Base-by-base conservation (phyloP, 2,797 vertebrate species). In the Melanotaenia boesemani region DNA sequence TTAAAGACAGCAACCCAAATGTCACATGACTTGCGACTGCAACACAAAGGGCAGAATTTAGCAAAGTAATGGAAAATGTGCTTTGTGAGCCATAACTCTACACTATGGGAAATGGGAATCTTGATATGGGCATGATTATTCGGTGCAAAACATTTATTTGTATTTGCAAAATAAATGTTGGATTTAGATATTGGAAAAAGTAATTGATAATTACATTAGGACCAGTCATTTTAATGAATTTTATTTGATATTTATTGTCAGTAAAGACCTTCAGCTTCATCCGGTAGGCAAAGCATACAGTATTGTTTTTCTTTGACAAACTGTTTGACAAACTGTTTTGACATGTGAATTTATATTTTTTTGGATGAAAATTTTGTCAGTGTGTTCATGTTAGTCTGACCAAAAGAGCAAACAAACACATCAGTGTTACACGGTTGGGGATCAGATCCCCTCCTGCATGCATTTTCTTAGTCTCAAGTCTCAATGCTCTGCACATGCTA, bases 1-100 rank as follows among this genome's bases (percentile, higher is more conserved):
- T 78, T 22, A 22, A 50, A 52, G 7, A 16, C 55, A 20, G 56
- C 15, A 67, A 78, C 36, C 62, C n/a, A 15, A 52, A 68, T 52
- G 50, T 72, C 37, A 24, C 7, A 37, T 71, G 79, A 74, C 54
- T 22, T 64, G 1, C 44, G 55, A 61, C 26, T 18, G 28, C 3
- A 12, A 59, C 1, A 57, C 18, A 15, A 24, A 2, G 57, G 46
- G 37, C 30, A 6, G 39, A 39, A 20, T 65, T 80, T 15, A 70
- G 28, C 13, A 5, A 22, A 24, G 57, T 0, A 36, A 63, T 41
- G 16, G 32, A 62, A 28, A 6, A 24, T 28, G 32, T 57, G 39
- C 63, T 44, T 44, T 70, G 76, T 18, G 10, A 22, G 15, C 46
- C 62, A 6, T 60, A 30, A 26, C 69, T 46, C 4, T 20, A 28